Base-by-base conservation (phyloP, 2,888 invertebrate species). In the Tineola bisselliella region DNA sequence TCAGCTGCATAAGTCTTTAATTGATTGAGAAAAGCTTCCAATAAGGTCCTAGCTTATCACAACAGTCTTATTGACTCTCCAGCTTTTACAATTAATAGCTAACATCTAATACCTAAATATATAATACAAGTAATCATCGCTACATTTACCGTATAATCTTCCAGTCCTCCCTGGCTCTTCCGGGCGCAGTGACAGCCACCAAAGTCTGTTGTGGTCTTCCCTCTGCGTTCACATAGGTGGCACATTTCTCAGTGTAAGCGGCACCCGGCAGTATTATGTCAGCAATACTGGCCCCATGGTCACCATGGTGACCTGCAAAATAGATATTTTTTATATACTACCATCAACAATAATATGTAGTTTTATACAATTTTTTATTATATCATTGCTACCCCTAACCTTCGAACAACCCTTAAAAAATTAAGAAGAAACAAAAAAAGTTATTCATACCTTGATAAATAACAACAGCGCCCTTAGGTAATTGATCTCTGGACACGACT, bases 221-320 rank as follows among this genome's bases (percentile, higher is more conserved):
- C 88, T 99, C 99, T 0, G 97, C 98, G 86, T 99, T 99, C 0
- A 97, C 97, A 80, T 94, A 99, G 0, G 95, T 97, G n/a, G 91
- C 97, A 75, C 95, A 93, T 84, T 99, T 99, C 89, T 99, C 99
- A 0, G 99, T 99, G 83, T 99, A 99, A 0, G 99, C 98, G 6
- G 97, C 97, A 63, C 98, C 96, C 1, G 99, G 97, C 11, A 99
- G 84, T 62, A 99, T 91, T 1, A 95, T 91, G 83, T 99, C 98
- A 43, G 99, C 99, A 65, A 96, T 92, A 44, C 90, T 81, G 0
- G 99, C 99, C 61, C 99, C 99, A 63, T 83, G 88, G 81, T 99
- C 99, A 63, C 99, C 99, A 82, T 99, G 99, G 86, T 98, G 98
- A 60, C 97, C 96, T 94, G 70, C 38, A 56, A 19, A 4, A 43